Evolutionary conservation across 1,140 invertebrate genomes (phyloP), one percentile per base, ranked within the genome.

Genomic region (Glossosoma conforme): DNA sequence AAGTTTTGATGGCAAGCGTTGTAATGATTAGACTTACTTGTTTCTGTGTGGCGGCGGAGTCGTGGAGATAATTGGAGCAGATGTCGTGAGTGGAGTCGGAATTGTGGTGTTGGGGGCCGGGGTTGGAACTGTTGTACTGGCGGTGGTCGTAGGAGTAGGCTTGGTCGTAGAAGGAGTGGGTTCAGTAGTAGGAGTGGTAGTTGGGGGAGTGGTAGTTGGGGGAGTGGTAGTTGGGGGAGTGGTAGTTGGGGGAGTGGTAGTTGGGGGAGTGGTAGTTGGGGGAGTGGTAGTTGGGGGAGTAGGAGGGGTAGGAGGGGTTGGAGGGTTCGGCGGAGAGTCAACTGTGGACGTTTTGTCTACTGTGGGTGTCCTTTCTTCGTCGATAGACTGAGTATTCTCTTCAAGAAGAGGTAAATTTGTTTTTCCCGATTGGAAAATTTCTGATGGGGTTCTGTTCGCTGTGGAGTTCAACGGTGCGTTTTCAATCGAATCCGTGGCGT

Each of bases 81-180:
- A 28, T 2, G 40, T 36, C n/a, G 43, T 8, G 8, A 4, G 19
- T 22, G 44, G 30, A 3, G 35, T 66, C 65, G 3, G 56, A 56
- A 11, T 55, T 17, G 28, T 52, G 13, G 55, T 41, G 64, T 66
- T 17, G 65, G 67, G 44, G 11, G 41, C 18, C 14, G 64, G 44
- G 8, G 56, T 21, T n/a, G 61, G 55, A 17, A 69, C 61, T 3
- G 67, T 52, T n/a, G 60, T 61, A 14, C 60, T 14, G 11, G 64
- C 54, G 0, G 58, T 55, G 15, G 65, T 52, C 47, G 65, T 32
- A 17, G 64, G 58, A 2, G 62, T 46, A 10, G 51, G 46, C 10
- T 58, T 40, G 2, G 60, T 20, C 24, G 54, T 62, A 5, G 63
- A 62, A 13, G 62, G 2, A 33, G 24, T 45, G 13, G 44, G 15